phyloP scores from a whole-genome alignment of 2,888 invertebrate species.

The Ormyrus pomaceus region DNA sequence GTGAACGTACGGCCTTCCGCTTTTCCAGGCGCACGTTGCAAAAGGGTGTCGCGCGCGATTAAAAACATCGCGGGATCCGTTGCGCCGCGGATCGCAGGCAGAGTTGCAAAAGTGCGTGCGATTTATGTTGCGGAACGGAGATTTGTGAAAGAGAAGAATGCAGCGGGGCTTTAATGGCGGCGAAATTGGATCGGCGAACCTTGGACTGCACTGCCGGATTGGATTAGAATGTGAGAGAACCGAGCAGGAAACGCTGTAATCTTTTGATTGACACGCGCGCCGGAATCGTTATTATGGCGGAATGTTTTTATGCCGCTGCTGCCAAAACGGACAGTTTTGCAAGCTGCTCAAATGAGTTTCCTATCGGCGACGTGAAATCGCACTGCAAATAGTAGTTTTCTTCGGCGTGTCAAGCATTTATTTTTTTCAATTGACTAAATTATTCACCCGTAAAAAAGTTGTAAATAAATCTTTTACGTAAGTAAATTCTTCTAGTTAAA shows the following conservation, averaged over 20 bases:
- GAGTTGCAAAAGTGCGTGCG: conserved; percentile 18
- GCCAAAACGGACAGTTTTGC: too few relatives aligned
- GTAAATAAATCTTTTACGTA: too few relatives aligned
- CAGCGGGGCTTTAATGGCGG: conserved; percentile 1
- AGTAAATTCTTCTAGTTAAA: neutral
- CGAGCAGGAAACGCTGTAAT: neutral
- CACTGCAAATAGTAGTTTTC: too few relatives aligned
- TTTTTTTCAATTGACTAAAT: too few relatives aligned
- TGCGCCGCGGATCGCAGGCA: neutral
- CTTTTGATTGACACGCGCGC: too few relatives aligned
- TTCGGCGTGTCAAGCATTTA: too few relatives aligned
- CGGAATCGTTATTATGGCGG: too few relatives aligned
- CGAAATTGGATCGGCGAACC: conserved; percentile 15
- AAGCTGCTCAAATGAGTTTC: too few relatives aligned
- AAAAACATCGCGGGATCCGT: neutral
- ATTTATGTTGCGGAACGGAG: conserved; percentile 30
- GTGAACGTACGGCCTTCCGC: conserved; percentile 55
- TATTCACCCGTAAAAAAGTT: too few relatives aligned
- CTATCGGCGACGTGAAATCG: too few relatives aligned
- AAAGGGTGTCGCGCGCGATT: conserved; percentile 20
- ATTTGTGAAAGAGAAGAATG: conserved; percentile 30
- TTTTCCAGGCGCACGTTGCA: conserved; percentile 28
- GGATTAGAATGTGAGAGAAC: conserved; percentile 10
- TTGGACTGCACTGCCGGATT: neutral
- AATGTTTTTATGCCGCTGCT: too few relatives aligned